phyloP scores from a whole-genome alignment of 2,797 vertebrate genomes.

The Numenius phaeopus region DNA sequence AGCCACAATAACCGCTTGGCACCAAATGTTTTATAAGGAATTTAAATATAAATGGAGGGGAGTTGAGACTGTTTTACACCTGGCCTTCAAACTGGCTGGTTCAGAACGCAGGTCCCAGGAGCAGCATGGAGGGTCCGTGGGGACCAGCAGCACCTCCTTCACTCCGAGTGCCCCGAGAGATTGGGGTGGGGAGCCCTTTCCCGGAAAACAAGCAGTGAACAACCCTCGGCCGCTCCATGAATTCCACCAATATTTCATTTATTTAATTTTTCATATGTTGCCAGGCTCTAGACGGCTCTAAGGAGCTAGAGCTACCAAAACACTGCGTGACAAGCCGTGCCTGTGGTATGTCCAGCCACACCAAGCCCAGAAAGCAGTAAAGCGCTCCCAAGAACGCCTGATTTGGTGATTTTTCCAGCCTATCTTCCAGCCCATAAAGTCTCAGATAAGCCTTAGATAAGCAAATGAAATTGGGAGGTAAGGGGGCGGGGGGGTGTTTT shows the following conservation, averaged over 20 bases:
- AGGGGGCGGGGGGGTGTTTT: neutral
- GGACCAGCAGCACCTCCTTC: accelerated
- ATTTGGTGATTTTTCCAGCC: slow-evolving; percentile 34
- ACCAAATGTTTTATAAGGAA: neutral
- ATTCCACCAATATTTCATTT: slow-evolving; percentile 25
- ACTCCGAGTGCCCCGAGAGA: neutral
- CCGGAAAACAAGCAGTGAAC: neutral
- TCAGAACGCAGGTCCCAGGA: neutral
- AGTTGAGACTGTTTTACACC: neutral
- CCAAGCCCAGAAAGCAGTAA: slow-evolving; percentile 6
- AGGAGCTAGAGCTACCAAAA: slow-evolving; percentile 50
- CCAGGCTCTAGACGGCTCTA: neutral
- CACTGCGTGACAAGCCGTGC: neutral
- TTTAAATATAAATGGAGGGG: neutral
- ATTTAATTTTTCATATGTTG: slow-evolving; percentile 17
- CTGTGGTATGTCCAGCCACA: slow-evolving; percentile 18
- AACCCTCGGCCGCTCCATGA: neutral
- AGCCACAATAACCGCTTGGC: slow-evolving; percentile 23
- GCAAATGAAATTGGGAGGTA: neutral
- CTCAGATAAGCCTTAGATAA: slow-evolving; percentile 33
- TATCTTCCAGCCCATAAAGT: neutral
- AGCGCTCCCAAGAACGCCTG: neutral
- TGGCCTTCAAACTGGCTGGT: neutral
- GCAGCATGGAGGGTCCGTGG: neutral
- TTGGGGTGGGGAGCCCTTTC: neutral